phyloP scores from a whole-genome alignment of 2,797 vertebrate species.

The Spinus pinus region DNA sequence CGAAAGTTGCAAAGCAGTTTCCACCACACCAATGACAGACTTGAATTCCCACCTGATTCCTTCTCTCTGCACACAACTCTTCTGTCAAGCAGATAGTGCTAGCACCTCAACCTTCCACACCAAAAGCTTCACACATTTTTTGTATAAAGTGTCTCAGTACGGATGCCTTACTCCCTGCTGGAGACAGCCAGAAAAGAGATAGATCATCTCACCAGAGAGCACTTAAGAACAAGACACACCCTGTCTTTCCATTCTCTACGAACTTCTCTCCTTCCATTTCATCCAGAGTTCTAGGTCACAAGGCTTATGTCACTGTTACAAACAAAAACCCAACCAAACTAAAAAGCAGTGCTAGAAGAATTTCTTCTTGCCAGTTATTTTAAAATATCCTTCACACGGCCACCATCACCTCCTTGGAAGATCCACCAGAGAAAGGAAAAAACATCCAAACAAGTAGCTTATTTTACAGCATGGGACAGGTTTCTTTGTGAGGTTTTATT shows the following conservation, averaged over 20 bases:
- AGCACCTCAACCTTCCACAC: neutral
- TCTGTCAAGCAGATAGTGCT: accelerated
- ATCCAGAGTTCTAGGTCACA: neutral
- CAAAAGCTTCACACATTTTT: neutral
- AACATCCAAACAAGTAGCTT: neutral
- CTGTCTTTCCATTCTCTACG: neutral
- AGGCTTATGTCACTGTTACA: neutral
- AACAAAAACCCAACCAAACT: neutral
- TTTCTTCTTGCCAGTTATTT: neutral
- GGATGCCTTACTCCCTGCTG: neutral
- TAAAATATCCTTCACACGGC: neutral
- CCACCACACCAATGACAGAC: neutral
- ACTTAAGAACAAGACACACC: neutral
- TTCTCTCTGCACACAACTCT: neutral
- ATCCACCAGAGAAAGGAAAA: neutral
- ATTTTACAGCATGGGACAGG: neutral
- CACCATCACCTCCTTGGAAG: neutral
- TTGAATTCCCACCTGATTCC: neutral
- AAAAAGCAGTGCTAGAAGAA: neutral
- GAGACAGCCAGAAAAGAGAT: neutral
- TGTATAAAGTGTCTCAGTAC: neutral
- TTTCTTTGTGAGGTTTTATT: neutral
- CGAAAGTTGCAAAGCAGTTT: neutral
- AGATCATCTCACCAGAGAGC: neutral
- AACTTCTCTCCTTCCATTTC: neutral